Percentiles rank a stretch among this genome's conserved stretches.
These are phyloP conservation scores for Eunapius fragilis DNA, from an alignment of 37 sponge, comb jelly and placozoan genomes.

Conservation along the genomic window DNA sequence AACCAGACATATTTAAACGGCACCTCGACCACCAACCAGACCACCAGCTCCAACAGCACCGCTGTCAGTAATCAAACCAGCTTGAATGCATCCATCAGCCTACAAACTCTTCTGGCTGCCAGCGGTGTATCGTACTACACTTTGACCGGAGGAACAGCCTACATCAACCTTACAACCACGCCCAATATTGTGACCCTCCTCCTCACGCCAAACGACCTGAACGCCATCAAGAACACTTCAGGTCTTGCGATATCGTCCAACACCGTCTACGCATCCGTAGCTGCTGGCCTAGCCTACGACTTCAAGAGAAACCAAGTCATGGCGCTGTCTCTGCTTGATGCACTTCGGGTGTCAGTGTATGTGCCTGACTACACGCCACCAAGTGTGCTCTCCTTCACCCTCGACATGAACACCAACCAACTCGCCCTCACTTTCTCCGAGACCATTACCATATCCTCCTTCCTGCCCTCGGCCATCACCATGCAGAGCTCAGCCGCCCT, in stretches of 20 bases:
- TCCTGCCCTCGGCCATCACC: conserved; percentile 53
- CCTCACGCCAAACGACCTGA: conserved; percentile 63
- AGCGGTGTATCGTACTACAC: neutral
- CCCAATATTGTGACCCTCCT: conserved; percentile 57
- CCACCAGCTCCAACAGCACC: neutral
- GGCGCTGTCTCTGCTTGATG: conserved; percentile 4
- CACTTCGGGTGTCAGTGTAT: conserved; percentile 27
- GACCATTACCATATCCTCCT: conserved; percentile 61
- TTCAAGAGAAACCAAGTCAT: conserved; percentile 51
- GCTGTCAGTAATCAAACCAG: neutral
- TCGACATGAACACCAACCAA: conserved; percentile 65
- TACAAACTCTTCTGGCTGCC: neutral
- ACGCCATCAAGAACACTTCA: conserved; percentile 60
- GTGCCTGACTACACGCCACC: conserved; percentile 63
- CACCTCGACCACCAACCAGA: neutral
- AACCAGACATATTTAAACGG: conserved; percentile 1
- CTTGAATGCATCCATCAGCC: neutral
- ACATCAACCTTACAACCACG: conserved; percentile 10
- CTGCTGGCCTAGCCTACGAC: conserved; percentile 48
- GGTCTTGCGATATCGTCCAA: conserved; percentile 25
- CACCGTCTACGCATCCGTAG: conserved; percentile 58
- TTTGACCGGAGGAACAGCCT: conserved; percentile 58
- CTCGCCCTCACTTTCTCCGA: conserved; percentile 77
- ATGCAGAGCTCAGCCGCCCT: conserved; percentile 37
- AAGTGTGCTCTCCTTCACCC: conserved; percentile 38